Evolutionary conservation across 2,888 invertebrate species (phyloP).

Genomic region (Cloeon dipterum): DNA sequence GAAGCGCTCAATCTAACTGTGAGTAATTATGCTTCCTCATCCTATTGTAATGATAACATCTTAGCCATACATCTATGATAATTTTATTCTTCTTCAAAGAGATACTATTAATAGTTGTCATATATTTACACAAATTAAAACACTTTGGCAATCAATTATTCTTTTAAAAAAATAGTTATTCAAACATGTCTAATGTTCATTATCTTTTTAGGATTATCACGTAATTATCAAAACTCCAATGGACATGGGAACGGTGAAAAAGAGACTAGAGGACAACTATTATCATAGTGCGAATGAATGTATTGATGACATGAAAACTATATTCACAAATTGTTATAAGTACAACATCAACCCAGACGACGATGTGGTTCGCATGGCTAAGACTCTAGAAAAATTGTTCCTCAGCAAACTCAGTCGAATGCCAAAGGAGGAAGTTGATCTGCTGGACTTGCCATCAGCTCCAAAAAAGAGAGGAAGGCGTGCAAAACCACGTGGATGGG

Average conservation of each 20-base stretch:
- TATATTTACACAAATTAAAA: no score
- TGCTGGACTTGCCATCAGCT: constrained; percentile 38
- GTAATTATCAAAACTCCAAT: constrained; percentile 93
- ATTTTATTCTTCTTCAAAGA: no score
- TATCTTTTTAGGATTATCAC: constrained; percentile 67
- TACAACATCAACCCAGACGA: constrained; percentile 98
- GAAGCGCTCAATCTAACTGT: no score
- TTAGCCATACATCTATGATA: no score
- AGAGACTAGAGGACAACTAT: constrained; percentile 81
- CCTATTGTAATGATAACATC: no score
- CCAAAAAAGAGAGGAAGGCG: constrained; percentile 27
- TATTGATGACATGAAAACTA: constrained; percentile 88
- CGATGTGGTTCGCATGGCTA: constrained; percentile 95
- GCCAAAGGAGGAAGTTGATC: constrained; percentile 85
- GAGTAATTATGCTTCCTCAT: no score
- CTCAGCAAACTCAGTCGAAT: constrained; percentile 62
- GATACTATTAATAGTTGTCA: no score
- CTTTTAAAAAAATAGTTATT: no score
- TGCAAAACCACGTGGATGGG: constrained; percentile 6
- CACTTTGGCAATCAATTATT: no score
- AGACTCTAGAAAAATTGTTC: constrained; percentile 80
- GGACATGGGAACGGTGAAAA: constrained; percentile 95
- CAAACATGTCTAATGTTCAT: constrained; percentile 1
- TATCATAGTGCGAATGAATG: constrained; percentile 91
- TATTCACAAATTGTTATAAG: constrained; percentile 95